Evolutionary conservation across 2,888 invertebrate genomes (phyloP), one percentile per base, ranked within the genome.

Genomic region (Ischnura elegans): DNA sequence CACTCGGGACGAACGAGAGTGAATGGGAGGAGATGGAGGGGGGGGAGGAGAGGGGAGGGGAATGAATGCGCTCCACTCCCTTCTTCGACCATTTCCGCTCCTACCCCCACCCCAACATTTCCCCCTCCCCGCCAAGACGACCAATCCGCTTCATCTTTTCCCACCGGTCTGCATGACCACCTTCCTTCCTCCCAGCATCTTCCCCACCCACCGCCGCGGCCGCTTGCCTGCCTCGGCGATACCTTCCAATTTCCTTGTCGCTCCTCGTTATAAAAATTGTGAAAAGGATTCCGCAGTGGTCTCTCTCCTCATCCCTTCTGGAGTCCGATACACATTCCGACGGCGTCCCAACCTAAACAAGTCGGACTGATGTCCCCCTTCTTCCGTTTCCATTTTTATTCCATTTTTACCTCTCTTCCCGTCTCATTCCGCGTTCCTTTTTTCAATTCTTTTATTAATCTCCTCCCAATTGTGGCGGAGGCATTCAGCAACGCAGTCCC

Each of bases 91-190:
- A 29, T 42, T 21, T 29, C 61, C 66, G 29, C 45, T 85, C 66
- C 47, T n/a, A 25, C 46, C 84, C 51, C 76, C 46, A 51, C 29
- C 84, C 87, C 93, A n/a, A 19, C 93, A 25, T 13, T 10, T 46
- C 84, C 45, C 76, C n/a, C 66, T 36, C 25, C 25, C 95, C 94
- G 95, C 94, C 94, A 95, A 94, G 95, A 95, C 95, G 95, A 95
- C 95, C 95, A 95, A 95, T 95, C 95, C 95, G 95, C 95, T 95
- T 95, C 95, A 93, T n/a, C 94, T 94, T 94, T 94, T 94, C 94
- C 93, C 94, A 93, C 94, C 93, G 94, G 94, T 93, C 94, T 87
- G 87, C 94, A 93, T 94, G 94, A 94, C 93, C 93, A 94, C 94
- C 94, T 93, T 87, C 76, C 93, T 55, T 94, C 94, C 87, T 93